Evolutionary conservation across 2,888 invertebrate genomes (phyloP), one percentile per base, ranked within the genome.

Genomic region (Cephus spinipes): DNA sequence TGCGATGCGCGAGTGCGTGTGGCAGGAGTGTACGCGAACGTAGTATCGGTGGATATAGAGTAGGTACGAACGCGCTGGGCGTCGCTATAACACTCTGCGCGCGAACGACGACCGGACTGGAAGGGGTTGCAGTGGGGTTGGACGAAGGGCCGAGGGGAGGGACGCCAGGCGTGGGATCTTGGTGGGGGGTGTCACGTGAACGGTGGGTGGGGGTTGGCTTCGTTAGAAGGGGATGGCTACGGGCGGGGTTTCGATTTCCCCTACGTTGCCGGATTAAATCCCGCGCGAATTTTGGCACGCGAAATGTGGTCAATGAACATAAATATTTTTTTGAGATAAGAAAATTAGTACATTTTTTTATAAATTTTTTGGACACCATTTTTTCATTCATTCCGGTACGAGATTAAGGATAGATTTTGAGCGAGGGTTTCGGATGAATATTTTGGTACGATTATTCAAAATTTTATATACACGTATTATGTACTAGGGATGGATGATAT

Each of bases 71-170:
- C 88, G 87, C 86, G 85, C 81, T 82, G 86, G 89, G 88, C 89
- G 89, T 89, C 87, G 88, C 85, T 87, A 85, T 87, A 85, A 90
- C 90, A 90, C 90, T 89, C 87, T 83, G 81, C 87, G 91, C 86
- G 90, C 90, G 90, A 91, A 90, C 88, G 89, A 87, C 84, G 86
- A 85, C 83, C 82, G 80, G 80, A 82, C 83, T 79, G 81, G 82
- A 82, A 80, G 83, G 83, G 81, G 33, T 84, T 83, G 81, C 6
- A 81, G 83, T 77, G 81, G 78, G 82, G 78, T 77, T 55, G 55
- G 55, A 23, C 71, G 73, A 68, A 80, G 77, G 81, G 83, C 83
- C 83, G 83, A 82, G 85, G 82, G 82, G 82, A 77, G 78, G 80
- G 78, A 76, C 74, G 74, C 77, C 79, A 80, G 77, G 76, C 74